These are phyloP conservation scores for Cataglyphis hispanica DNA, from an alignment of 1,140 invertebrate genomes.

Conservation along the genomic window DNA sequence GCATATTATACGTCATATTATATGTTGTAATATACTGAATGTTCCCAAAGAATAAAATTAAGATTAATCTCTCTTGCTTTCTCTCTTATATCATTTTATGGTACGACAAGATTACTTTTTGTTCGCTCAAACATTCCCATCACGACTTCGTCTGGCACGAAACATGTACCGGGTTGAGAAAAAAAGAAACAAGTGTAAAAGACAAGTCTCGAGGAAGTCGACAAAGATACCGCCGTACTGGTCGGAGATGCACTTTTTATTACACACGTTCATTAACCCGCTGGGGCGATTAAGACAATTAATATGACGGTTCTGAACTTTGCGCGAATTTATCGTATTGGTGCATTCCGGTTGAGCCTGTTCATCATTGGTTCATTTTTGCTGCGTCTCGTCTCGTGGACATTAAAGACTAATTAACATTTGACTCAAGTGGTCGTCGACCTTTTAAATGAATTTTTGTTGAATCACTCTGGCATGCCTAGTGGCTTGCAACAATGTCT, in stretches of 20 bases:
- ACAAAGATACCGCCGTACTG: constrained; percentile 36
- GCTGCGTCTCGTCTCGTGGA: neutral
- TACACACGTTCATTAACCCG: constrained; percentile 33
- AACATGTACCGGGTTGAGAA: neutral
- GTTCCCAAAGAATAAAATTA: constrained; percentile 16
- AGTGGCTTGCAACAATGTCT: neutral
- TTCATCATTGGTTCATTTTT: constrained; percentile 5
- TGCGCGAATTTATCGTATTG: constrained; percentile 10
- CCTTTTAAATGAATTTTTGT: constrained; percentile 12
- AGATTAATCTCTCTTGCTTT: neutral
- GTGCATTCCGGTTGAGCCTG: constrained; percentile 10
- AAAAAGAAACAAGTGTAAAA: neutral
- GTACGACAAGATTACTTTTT: constrained; percentile 30
- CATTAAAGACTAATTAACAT: constrained; percentile 68
- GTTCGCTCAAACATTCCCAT: constrained; percentile 20
- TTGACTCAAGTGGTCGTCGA: neutral
- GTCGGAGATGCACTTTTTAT: constrained; percentile 50
- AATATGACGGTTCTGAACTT: constrained; percentile 6
- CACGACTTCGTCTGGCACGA: neutral
- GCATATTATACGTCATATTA: neutral
- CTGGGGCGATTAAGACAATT: constrained; percentile 54
- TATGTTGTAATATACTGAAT: neutral
- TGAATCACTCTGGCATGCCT: neutral
- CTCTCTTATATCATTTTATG: constrained; percentile 10
- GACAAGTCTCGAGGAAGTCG: neutral